A percentile compares a stretch with the other conserved stretches of the same genome.
Conservation (phyloP, 2,888 invertebrate genomes). For the Pteria penguin region DNA sequence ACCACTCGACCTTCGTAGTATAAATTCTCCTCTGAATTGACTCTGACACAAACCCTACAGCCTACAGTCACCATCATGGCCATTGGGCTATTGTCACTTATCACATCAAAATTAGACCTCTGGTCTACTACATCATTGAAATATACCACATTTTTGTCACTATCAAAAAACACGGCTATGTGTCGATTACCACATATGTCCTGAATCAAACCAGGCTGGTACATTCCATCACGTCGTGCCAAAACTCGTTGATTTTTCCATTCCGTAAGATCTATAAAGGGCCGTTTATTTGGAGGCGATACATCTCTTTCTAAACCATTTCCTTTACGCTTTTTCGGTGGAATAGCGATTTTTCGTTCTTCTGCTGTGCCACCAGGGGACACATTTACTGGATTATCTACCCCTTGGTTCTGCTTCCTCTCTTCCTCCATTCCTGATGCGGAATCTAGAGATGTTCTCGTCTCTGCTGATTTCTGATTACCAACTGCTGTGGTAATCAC, state of each 20-base stretch:
- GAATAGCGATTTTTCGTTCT: conserved; percentile 82
- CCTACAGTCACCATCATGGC: conserved; percentile 87
- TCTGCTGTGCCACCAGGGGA: conserved; percentile 10
- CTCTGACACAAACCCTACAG: conserved; percentile 87
- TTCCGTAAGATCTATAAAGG: conserved; percentile 89
- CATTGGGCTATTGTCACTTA: conserved; percentile 95
- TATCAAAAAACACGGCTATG: conserved; percentile 91
- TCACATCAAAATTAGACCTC: conserved; percentile 91
- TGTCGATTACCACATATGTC: conserved; percentile 81
- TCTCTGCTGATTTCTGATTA: not conserved
- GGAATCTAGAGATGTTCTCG: conserved; percentile 1
- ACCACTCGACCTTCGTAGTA: conserved; percentile 92
- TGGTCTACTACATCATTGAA: conserved; percentile 86
- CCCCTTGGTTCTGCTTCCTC: no score
- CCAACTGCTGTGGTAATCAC: not conserved
- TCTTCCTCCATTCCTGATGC: not conserved
- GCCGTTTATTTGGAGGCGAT: conserved; percentile 54
- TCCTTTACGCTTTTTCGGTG: conserved; percentile 94
- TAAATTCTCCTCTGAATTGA: conserved; percentile 83
- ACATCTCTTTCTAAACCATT: conserved; percentile 72
- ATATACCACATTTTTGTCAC: conserved; percentile 86
- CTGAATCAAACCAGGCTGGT: conserved; percentile 91
- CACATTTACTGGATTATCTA: no score
- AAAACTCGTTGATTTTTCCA: conserved; percentile 96
- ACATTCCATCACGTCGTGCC: conserved; percentile 91